Evolutionary conservation across 2,113 vertebrate genomes (phyloP).

Genomic region (Planiliza haematocheilus): DNA sequence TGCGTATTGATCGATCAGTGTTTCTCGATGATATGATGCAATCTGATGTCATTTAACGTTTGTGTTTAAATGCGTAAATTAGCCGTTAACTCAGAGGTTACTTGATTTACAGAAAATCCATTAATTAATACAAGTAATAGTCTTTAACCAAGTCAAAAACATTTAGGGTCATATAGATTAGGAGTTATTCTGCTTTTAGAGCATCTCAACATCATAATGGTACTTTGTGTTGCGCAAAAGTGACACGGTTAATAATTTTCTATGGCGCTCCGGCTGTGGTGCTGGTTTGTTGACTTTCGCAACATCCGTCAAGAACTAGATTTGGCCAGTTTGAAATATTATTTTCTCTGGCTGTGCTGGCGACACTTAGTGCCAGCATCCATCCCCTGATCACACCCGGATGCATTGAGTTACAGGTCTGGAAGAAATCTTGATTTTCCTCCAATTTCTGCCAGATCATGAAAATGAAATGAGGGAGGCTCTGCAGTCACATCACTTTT

Average conservation of each 20-base stretch:
- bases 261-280: not conserved
- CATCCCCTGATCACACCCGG: conserved; percentile 10
- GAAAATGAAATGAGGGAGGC: conserved; percentile 34
- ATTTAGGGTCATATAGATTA: not conserved
- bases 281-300: not conserved
- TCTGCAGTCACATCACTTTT: conserved; percentile 37
- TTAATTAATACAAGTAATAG: too few species aligned
- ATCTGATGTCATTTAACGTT: not conserved
- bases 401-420: not conserved
- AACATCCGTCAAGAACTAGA: not conserved
- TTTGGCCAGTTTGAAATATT: conserved; percentile 23
- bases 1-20: not conserved
- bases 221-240: too few species aligned
- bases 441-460: conserved; percentile 27
- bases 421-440: conserved; percentile 27
- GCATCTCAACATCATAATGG: too few species aligned
- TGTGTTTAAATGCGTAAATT: not conserved
- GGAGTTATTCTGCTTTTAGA: too few species aligned
- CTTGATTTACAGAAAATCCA: not conserved
- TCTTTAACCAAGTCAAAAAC: not conserved
- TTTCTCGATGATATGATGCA: not conserved
- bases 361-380: conserved; percentile 13
- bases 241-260: too few species aligned
- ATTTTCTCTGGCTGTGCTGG: conserved; percentile 18
- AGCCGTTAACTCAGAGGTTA: not conserved